Evolutionary conservation across 1,140 invertebrate species (phyloP), one percentile per base, ranked within the genome.

Genomic region (Nasonia giraulti): DNA sequence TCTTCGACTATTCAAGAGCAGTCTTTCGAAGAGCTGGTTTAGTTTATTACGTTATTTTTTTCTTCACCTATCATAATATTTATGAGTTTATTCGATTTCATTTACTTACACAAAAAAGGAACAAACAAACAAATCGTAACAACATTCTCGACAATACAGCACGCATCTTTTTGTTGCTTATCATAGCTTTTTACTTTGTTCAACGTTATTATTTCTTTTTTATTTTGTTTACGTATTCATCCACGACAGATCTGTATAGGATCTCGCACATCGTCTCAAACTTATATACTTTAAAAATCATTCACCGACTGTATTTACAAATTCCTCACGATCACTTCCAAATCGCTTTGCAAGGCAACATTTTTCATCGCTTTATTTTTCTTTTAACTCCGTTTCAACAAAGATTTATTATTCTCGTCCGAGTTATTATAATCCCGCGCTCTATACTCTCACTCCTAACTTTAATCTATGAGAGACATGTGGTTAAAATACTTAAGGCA

Each of bases 271-370:
- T 81, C 78, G 74, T 37, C 33, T 75, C 78, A 71, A 85, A 82
- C 74, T 77, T 78, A 85, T 73, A 80, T 66, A 82, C 80, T 85
- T 85, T 82, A 85, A 82, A 85, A 85, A 86, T 82, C 85, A 86
- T 86, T 86, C 85, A 74, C 77, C 74, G 85, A 86, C 85, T 83
- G 89, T 91, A 91, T 91, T 91, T 91, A 91, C 91, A 91, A 88
- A 90, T 89, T 89, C 86, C 86, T 85, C 86, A 87, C 89, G 90
- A 88, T 89, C 89, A 55, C 87, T 89, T 90, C 87, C 89, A 89
- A 90, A 91, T 90, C 90, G 87, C 83, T 87, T 86, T 89, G 87
- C 91, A 91, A 91, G 91, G 91, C 90, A 62, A 62, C 55, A 50
- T 50, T 50, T 50, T 11, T 8, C 40, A 91, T 90, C 84, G 20